Conservation (phyloP, 2,888 invertebrate genomes). For the Branchinecta sandiegonensis region DNA sequence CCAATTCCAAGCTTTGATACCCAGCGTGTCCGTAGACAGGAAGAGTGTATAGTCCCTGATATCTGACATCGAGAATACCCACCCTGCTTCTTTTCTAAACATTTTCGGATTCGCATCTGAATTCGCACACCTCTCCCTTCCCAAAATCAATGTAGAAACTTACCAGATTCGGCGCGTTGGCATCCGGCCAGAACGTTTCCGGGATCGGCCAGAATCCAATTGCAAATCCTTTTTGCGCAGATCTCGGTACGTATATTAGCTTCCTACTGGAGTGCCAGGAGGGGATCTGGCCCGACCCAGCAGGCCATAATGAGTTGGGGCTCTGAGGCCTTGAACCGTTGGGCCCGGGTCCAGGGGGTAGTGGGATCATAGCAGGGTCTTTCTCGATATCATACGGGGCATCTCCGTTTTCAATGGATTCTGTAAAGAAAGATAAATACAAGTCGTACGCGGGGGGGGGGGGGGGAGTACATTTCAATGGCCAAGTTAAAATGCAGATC, state of each 20-base stretch:
- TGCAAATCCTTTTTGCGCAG: constrained; percentile 77
- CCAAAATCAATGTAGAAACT: constrained; percentile 30
- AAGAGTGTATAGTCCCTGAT: too few relatives aligned
- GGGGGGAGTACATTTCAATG: too few relatives aligned
- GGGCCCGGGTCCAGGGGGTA: background rate
- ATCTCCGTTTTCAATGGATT: constrained; percentile 9
- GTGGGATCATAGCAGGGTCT: constrained; percentile 3
- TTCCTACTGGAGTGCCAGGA: constrained; percentile 77
- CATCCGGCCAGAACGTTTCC: constrained; percentile 94
- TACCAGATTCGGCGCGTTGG: constrained; percentile 63
- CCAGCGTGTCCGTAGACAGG: too few relatives aligned
- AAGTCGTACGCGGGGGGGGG: too few relatives aligned
- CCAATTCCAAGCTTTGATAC: too few relatives aligned
- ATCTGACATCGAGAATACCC: too few relatives aligned
- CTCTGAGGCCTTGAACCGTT: background rate
- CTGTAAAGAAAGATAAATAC: background rate
- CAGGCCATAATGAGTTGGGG: background rate
- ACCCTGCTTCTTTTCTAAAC: too few relatives aligned
- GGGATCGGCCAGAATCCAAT: constrained; percentile 98
- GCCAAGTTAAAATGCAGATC: too few relatives aligned
- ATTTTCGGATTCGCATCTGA: too few relatives aligned
- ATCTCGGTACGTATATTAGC: constrained; percentile 80
- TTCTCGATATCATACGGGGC: background rate
- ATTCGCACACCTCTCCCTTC: too few relatives aligned
- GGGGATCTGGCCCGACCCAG: background rate